A percentile compares a stretch with the other conserved stretches of the same genome.
Conservation (phyloP, 2,888 invertebrate species). For the Thereva unica region DNA sequence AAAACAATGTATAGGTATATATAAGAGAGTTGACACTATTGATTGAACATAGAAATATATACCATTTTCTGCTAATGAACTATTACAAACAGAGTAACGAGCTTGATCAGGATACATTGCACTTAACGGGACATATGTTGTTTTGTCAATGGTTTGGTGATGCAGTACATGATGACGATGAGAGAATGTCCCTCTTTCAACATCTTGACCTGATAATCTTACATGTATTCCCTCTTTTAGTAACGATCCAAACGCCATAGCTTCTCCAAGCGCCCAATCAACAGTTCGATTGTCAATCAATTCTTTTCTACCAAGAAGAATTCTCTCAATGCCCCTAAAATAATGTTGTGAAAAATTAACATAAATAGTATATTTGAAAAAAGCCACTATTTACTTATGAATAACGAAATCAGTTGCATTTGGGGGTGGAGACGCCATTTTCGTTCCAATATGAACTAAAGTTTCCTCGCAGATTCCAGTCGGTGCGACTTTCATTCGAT, state of each 20-base stretch:
- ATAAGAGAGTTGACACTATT: not conserved
- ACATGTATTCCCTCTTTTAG: constrained; percentile 97
- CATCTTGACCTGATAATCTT: constrained; percentile 93
- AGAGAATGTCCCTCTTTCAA: constrained; percentile 96
- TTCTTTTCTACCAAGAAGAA: constrained; percentile 86
- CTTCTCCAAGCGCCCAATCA: constrained; percentile 99
- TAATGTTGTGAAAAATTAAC: constrained; percentile 47
- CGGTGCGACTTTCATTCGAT: constrained; percentile 63
- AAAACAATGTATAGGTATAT: not conserved
- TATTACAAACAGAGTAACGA: constrained; percentile 98
- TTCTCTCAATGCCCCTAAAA: constrained; percentile 76
- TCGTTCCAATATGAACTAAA: constrained; percentile 67
- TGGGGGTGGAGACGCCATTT: constrained; percentile 68
- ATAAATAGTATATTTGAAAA: constrained; percentile 37
- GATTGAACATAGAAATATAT: not conserved
- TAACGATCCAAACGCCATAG: constrained; percentile 96
- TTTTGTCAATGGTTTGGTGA: constrained; percentile 95
- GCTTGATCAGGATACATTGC: constrained; percentile 96
- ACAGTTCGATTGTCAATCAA: constrained; percentile 87
- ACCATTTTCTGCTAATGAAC: constrained; percentile 94
- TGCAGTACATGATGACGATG: constrained; percentile 97
- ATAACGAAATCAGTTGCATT: constrained; percentile 67
- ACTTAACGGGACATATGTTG: constrained; percentile 82
- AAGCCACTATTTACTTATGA: constrained; percentile 59
- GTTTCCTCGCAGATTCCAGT: constrained; percentile 72